Evolutionary conservation across 2,888 invertebrate species (phyloP), one percentile per base, ranked within the genome.

Genomic region (Lithophane leautieri): DNA sequence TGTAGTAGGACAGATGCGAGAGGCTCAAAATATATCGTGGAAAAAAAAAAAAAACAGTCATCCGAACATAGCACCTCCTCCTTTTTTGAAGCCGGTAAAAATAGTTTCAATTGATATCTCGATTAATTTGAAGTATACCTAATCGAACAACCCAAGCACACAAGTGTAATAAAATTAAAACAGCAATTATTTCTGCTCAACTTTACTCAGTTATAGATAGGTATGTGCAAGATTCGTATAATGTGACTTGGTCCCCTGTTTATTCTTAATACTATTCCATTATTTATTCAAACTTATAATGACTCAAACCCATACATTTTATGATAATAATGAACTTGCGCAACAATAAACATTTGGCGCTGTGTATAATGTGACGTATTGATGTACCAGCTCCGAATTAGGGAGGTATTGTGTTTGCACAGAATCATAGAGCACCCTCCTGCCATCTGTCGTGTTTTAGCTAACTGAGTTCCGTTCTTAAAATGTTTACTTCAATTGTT

Each of bases 381-480:
- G 93, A 92, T 93, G 90, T 82, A 87, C 87, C 82, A 73, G 79
- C 88, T 88, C 82, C 83, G 93, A 95, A 96, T 96, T 95, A 96
- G 94, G 89, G 91, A 71, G 92, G 92, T 88, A 95, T 96, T 95
- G 96, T 93, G 90, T 95, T 93, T 92, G 91, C 76, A 88, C 84
- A 86, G 86, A 82, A 82, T 81, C 84, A 76, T 87, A 73, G 88
- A 90, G 89, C 87, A 91, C 91, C 90, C 92, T 91, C 87, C 85
- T 81, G 89, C 92, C 96, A 96, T 96, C 96, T 96, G 96, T 93
- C 94, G 91, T 77, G 89, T 90, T 94, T 92, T 93, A 78, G 70
- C 47, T 70, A 81, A 87, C 82, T 66, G 72, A 82, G 83, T 87
- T 88, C 84, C 76, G 82, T 80, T 77, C 85, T 83, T 90, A 88